A percentile compares a stretch with the other conserved stretches of the same genome.
Conservation (phyloP, 2,797 vertebrate species). For the Anguilla pacifica region DNA sequence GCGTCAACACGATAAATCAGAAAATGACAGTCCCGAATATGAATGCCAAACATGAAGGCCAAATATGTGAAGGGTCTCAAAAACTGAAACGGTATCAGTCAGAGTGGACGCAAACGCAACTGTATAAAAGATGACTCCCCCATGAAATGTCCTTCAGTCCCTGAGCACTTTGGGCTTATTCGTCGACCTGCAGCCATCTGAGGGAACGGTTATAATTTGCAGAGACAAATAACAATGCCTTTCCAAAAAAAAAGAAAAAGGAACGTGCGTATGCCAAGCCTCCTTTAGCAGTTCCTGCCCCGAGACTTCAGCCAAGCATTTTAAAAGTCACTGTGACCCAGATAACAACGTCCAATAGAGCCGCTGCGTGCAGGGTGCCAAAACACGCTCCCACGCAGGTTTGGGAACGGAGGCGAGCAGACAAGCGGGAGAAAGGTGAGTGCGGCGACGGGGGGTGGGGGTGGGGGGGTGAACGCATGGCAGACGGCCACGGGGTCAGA, state of each 20-base stretch:
- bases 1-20: not conserved
- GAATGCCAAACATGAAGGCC: not conserved
- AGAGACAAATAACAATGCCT: not conserved
- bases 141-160: not conserved
- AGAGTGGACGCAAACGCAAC: not conserved
- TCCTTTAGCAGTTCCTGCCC: not conserved
- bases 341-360: constrained; percentile 49
- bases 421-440: constrained; percentile 40
- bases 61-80: not conserved
- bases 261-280: constrained; percentile 37
- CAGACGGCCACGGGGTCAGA: constrained; percentile 38
- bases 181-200: not conserved
- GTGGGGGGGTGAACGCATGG: constrained; percentile 55
- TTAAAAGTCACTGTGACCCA: constrained; percentile 61
- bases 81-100: not conserved
- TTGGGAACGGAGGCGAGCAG: constrained; percentile 48
- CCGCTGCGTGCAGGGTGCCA: constrained; percentile 50
- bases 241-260: not conserved
- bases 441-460: constrained; percentile 35
- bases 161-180: not conserved
- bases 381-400: constrained; percentile 58
- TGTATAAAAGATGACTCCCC: not conserved
- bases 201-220: not conserved
- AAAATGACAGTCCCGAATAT: not conserved
- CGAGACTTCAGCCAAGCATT: constrained; percentile 44